These are phyloP conservation scores for Zaprionus taronus DNA, from an alignment of 1,140 invertebrate species.

Conservation along the genomic window DNA sequence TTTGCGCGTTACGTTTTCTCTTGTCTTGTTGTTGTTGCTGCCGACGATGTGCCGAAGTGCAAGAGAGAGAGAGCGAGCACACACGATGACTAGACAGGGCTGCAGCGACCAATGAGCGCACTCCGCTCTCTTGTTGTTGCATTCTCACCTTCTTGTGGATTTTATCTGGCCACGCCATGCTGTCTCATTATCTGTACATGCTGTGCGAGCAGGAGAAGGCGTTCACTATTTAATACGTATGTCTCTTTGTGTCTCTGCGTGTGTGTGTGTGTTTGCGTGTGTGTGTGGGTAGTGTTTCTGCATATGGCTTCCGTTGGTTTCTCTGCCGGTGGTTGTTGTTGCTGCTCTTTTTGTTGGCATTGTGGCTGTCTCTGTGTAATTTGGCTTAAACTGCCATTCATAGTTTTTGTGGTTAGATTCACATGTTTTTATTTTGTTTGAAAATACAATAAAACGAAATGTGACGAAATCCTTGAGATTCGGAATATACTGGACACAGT, in stretches of 20 bases:
- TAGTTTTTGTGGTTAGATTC: slow-evolving; percentile 73
- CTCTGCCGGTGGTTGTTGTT: slow-evolving; percentile 18
- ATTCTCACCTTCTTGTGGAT: slow-evolving; percentile 68
- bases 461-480: slow-evolving; percentile 43
- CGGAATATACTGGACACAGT: slow-evolving; percentile 1
- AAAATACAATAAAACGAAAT: slow-evolving; percentile 57
- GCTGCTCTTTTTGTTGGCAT: slow-evolving; percentile 47
- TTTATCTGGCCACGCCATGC: slow-evolving; percentile 73
- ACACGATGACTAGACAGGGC: background rate
- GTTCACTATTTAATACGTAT: slow-evolving; percentile 64
- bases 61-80: slow-evolving; percentile 22
- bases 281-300: slow-evolving; percentile 53
- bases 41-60: slow-evolving; percentile 1
- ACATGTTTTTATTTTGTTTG: slow-evolving; percentile 49
- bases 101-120: slow-evolving; percentile 33
- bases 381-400: slow-evolving; percentile 83
- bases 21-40: slow-evolving; percentile 4
- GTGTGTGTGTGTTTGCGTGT: slow-evolving; percentile 20
- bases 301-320: slow-evolving; percentile 79
- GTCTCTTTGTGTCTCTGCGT: slow-evolving; percentile 28
- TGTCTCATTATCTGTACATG: slow-evolving; percentile 44
- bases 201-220: slow-evolving; percentile 43
- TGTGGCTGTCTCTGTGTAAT: slow-evolving; percentile 76
- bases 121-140: slow-evolving; percentile 44
- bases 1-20: slow-evolving; percentile 7